phyloP scores from a whole-genome alignment of 2,113 vertebrate species.

The Stigmatopora nigra region DNA sequence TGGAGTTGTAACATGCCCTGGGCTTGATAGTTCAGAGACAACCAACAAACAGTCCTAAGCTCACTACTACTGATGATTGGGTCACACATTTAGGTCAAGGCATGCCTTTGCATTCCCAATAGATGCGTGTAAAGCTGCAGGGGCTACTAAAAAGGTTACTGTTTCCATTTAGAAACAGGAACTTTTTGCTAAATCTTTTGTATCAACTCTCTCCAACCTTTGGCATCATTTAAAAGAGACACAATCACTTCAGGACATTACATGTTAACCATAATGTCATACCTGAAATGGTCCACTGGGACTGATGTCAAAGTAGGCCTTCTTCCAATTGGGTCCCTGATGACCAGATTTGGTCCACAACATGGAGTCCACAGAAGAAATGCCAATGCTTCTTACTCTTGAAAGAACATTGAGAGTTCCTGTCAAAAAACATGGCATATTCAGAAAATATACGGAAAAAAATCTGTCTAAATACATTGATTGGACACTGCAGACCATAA shows the following conservation, averaged over 20 bases:
- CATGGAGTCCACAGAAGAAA: slow-evolving; percentile 76
- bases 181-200: background rate
- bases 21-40: slow-evolving; percentile 11
- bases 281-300: slow-evolving; percentile 94
- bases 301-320: slow-evolving; percentile 82
- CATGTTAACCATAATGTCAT: slow-evolving; percentile 9
- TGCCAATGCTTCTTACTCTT: slow-evolving; percentile 80
- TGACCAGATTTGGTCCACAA: slow-evolving; percentile 84
- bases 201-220: too few relatives aligned
- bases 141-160: background rate
- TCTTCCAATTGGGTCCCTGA: slow-evolving; percentile 84
- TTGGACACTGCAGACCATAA: background rate
- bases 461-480: background rate
- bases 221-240: background rate
- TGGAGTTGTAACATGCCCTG: background rate
- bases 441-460: background rate
- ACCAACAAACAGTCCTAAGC: slow-evolving; percentile 10
- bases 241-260: background rate
- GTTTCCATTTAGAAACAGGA: background rate
- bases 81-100: slow-evolving; percentile 10
- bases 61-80: background rate
- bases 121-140: background rate
- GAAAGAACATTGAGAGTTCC: slow-evolving; percentile 89
- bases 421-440: slow-evolving; percentile 43
- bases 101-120: slow-evolving; percentile 11